Conservation (phyloP, 2,113 vertebrate genomes). For the Ophiodon elongatus region DNA sequence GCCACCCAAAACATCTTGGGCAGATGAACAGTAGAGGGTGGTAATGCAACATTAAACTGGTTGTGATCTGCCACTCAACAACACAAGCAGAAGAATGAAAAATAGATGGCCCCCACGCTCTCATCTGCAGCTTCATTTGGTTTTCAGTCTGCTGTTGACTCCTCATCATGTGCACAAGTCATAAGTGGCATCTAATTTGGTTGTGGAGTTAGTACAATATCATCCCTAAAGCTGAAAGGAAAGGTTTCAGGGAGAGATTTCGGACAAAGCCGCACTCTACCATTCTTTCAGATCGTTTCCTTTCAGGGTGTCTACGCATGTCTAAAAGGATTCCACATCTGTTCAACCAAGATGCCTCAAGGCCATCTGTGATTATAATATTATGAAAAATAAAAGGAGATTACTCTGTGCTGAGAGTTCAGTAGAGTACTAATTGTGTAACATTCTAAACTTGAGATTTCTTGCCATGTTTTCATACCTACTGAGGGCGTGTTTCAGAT, state of each 20-base stretch:
- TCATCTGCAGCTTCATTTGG: background rate
- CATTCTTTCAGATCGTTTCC: background rate
- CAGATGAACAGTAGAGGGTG: conserved; percentile 74
- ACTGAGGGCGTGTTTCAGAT: background rate
- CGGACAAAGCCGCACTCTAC: background rate
- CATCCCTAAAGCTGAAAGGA: background rate
- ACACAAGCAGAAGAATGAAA: conserved; percentile 17
- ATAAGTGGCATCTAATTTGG: background rate
- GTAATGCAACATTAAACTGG: conserved; percentile 66
- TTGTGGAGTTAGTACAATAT: background rate
- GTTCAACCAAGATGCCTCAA: background rate
- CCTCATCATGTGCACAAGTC: background rate
- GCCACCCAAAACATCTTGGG: conserved; percentile 60
- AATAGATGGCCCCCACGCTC: background rate
- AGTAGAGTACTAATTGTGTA: conserved; percentile 6
- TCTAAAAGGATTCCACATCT: background rate
- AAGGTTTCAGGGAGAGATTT: background rate
- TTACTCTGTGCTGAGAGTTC: background rate
- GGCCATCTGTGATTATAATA: background rate
- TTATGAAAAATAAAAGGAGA: background rate
- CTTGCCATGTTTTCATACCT: background rate
- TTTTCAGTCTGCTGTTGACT: conserved; percentile 2
- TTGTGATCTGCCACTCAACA: conserved; percentile 13
- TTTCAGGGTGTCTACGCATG: background rate
- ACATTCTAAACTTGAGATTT: background rate